Evolutionary conservation across 2,797 vertebrate genomes (phyloP), one percentile per base, ranked within the genome.

Genomic region (Molossus alvarezi): DNA sequence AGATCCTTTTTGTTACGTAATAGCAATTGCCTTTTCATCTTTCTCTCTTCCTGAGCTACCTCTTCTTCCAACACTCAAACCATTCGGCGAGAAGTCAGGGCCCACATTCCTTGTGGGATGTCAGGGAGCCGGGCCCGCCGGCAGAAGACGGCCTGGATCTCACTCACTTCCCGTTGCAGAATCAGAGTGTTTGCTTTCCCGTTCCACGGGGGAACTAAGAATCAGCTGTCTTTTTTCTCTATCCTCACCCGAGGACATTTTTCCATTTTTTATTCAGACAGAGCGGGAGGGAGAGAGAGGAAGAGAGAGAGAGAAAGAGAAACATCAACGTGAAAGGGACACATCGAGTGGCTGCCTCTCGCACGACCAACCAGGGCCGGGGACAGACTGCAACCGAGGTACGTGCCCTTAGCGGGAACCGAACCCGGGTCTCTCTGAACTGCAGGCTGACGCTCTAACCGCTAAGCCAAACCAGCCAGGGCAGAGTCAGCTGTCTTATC

Each of bases 1-100:
- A 33, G 90, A 60, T 75, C 53, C 90, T 95, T 75, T 88, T 79
- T 86, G 41, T 65, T 81, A 87, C 21, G n/a, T 58, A 83, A 73
- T 6, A 12, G 7, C 81, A 90, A 82, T n/a, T 76, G 71, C 25
- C 13, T 80, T 86, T 89, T 48, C 75, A 21, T 45, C 72, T 72
- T 87, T 92, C 48, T 88, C 14, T 88, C 29, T 93, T 94, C 48
- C 45, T 92, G 60, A 76, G 69, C 45, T 83, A 82, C 48, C 11
- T 14, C 23, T 90, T 91, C 33, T 83, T 71, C 72, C 45, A 90
- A 41, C 51, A 76, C 15, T 72, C 62, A 64, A 77, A 58, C 53
- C 55, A 73, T n/a, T 88, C 29, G 62, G 53, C 27, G 55, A 57
- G 53, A 81, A 29, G 11, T 37, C 57, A 45, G 48, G 69, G 60